A percentile compares a stretch with the other conserved stretches of the same genome.
These are phyloP conservation scores for Nestor notabilis DNA, from an alignment of 2,113 vertebrate species.

Conservation along the genomic window DNA sequence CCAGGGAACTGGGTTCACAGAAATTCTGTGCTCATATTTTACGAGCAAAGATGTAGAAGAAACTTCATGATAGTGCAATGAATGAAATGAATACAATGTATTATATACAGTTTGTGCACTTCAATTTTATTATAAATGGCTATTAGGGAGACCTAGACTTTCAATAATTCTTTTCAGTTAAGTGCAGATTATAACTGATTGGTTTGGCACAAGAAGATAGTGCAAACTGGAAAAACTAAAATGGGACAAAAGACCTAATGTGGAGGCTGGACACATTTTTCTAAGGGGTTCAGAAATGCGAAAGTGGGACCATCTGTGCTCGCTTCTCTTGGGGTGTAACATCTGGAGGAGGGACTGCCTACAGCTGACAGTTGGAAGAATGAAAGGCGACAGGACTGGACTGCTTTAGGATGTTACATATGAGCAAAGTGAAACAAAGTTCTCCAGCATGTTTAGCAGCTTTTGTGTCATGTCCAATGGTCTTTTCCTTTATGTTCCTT, in stretches of 20 bases:
- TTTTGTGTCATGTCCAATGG: not conserved
- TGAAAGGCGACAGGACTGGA: not conserved
- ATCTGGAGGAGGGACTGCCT: not conserved
- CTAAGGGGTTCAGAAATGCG: not conserved
- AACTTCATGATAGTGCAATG: not conserved
- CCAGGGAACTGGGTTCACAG: not conserved
- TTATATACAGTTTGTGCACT: not conserved
- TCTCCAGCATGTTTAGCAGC: not conserved
- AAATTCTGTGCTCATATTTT: not conserved
- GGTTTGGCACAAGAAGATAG: not conserved
- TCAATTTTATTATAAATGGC: constrained; percentile 48
- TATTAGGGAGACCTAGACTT: not conserved
- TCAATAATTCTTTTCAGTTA: not conserved
- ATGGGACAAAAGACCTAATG: not conserved
- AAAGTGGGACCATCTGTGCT: not conserved
- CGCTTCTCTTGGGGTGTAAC: not conserved
- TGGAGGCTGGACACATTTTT: not conserved
- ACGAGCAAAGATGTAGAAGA: not conserved
- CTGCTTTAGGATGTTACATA: not conserved
- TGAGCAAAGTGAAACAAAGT: not conserved
- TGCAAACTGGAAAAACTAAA: not conserved
- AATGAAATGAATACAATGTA: constrained; percentile 39
- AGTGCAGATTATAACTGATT: not conserved
- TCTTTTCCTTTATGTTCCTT: not conserved
- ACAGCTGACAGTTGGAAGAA: not conserved